Base-by-base conservation (phyloP, 1,140 invertebrate species). In the Achroia grisella region DNA sequence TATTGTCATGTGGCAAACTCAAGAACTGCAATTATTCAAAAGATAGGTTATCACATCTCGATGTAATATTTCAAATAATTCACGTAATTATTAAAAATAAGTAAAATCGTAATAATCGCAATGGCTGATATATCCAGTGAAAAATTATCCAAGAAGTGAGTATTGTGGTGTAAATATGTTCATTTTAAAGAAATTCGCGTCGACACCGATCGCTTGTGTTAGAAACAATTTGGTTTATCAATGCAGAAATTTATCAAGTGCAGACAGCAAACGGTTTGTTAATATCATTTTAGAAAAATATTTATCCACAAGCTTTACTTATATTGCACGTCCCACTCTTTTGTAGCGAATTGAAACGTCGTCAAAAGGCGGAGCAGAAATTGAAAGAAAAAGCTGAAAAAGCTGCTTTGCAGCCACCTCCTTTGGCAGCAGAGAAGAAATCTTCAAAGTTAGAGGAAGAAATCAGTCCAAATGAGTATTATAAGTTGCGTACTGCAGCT, bases 391-490 rank as follows among this genome's bases (percentile, higher is more conserved):
- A 98, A 75, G 89, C 91, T n/a, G 94, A 95, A 74, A 98, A 97
- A 68, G 90, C 89, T 32, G 81, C 80, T 3, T 85, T 71, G 42
- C 66, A 79, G 39, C 73, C 81, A 23, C 65, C 69, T 29, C 70
- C 70, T 41, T 56, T 63, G 42, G 68, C 63, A 4, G 68, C 71
- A 30, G 79, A 86, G 41, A 82, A 87, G 39, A 71, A 70, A 40
- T 72, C 74, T 37, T 30, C 71, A 11, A 87, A 87, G 49, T 62
- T 86, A n/a, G 95, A 96, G 62, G 96, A 94, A 64, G 94, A 97
- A 58, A 95, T 98, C 53, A 96, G 91, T 78, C 94, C 97, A 27
- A 96, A 97, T 91, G 96, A 99, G 87, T 99, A 96, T 80, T 96
- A 94, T 62, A 95, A 96, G 73, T 71, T 98, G 13, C 88, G 98